Base-by-base conservation (phyloP, 2,888 invertebrate genomes). In the Entomobrya proxima region DNA sequence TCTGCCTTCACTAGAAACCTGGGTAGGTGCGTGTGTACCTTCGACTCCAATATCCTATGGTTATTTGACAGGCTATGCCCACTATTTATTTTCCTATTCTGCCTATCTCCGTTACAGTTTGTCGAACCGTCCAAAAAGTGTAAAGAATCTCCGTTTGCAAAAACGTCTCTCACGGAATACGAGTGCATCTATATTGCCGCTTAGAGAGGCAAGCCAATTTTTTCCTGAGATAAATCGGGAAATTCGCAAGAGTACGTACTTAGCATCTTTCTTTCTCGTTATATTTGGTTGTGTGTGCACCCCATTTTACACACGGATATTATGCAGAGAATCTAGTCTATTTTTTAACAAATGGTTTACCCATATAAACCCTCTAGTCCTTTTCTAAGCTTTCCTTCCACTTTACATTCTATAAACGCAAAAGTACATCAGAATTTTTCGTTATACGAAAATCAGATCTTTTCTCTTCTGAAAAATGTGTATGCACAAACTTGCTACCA, bases 371-470 rank as follows among this genome's bases (percentile, higher is more conserved):
- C 64, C 64, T 35, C 35, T n/a, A 35, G 64, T 64, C 32, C n/a
- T 58, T 55, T 58, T 13, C 58, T 58, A n/a, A n/a, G 35, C 64
- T 61, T 6, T 13, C 9, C 15, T 30, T 2, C 44, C 11, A 9
- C n/a, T 15, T 44, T 44, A 44, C 13, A 44, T 7, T 2, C 44
- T 44, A n/a, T 15, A 40, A 40, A 44, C 44, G 44, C 4, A 7
- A 44, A 44, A 44, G 44, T n/a, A n/a, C 44, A 44, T 15, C 44
- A 44, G 2, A 44, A 44, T 9, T 35, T 64, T 52, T 13, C 32
- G 30, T 30, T 58, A 32, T 30, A 58, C 32, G 58, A 30, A 55
- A 58, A 58, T 58, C 58, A 58, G 58, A 58, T 58, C 58, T n/a
- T 27, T 58, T 58, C 27, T 58, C 58, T n/a, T 27, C 32, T 58